Conservation (phyloP, 2,113 vertebrate species). For the Sialia sialis region DNA sequence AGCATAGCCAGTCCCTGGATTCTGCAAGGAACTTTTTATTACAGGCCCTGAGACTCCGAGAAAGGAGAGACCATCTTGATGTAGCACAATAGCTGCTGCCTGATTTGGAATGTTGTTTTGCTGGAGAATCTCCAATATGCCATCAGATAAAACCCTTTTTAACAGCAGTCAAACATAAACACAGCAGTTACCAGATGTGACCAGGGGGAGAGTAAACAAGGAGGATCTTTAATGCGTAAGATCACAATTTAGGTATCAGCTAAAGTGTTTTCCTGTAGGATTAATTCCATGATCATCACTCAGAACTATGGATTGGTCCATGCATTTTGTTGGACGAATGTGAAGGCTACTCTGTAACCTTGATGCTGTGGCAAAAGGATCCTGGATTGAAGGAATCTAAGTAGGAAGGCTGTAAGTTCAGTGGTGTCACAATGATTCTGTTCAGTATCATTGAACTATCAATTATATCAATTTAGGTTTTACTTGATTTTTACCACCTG, state of each 20-base stretch:
- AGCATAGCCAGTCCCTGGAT: neutral
- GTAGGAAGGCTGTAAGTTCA: neutral
- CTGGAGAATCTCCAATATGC: constrained; percentile 1
- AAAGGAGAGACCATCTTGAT: neutral
- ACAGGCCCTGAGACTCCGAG: neutral
- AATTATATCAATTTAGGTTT: neutral
- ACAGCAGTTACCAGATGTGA: neutral
- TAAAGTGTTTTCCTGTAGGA: neutral
- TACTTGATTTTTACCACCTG: neutral
- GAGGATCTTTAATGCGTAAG: neutral
- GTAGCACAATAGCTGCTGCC: neutral
- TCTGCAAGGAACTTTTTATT: neutral
- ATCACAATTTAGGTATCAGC: neutral
- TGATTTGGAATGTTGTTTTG: neutral
- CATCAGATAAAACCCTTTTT: neutral
- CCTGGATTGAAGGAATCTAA: neutral
- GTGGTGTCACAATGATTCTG: neutral
- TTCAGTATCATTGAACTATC: neutral
- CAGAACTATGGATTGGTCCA: neutral
- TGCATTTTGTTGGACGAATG: neutral
- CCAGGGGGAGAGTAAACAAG: neutral
- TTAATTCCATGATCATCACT: neutral
- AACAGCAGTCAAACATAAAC: neutral
- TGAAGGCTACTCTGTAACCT: neutral
- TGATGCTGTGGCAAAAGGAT: neutral